Evolutionary conservation across 2,797 vertebrate species (phyloP).

Genomic region (Platyrinchus mystaceus): DNA sequence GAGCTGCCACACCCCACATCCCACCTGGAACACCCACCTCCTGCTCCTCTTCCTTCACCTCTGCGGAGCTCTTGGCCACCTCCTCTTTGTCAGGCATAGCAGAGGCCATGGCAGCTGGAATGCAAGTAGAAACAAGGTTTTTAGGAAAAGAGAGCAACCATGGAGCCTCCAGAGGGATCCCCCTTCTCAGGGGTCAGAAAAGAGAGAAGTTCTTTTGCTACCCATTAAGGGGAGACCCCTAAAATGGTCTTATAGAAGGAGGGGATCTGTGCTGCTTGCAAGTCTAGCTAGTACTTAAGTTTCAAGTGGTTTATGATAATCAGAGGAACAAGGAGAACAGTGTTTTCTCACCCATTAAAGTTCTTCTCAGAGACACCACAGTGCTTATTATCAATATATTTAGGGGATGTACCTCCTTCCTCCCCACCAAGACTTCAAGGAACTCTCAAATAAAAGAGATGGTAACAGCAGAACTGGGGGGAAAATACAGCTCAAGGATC

Average conservation of each 20-base stretch:
- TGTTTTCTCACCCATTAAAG: neutral
- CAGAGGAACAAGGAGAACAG: neutral
- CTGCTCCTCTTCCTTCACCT: neutral
- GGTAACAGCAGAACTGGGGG: fast-evolving
- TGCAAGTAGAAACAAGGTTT: neutral
- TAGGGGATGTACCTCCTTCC: neutral
- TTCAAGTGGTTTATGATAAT: neutral
- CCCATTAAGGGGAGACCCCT: neutral
- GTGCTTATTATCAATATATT: neutral
- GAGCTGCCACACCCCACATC: neutral
- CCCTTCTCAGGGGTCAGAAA: neutral
- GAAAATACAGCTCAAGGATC: fast-evolving
- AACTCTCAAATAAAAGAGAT: neutral
- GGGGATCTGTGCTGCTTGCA: neutral
- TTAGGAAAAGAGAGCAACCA: neutral
- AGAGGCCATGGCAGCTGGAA: constrained; percentile 37
- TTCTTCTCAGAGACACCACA: neutral
- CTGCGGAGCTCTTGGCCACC: neutral
- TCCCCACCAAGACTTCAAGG: neutral
- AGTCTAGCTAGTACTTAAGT: too few species aligned
- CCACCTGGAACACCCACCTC: neutral
- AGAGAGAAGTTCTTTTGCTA: neutral
- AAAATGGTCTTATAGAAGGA: fast-evolving
- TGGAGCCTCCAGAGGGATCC: neutral
- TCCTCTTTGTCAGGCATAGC: neutral